phyloP scores from a whole-genome alignment of 2,797 vertebrate species.

The Phoeniculus purpureus region DNA sequence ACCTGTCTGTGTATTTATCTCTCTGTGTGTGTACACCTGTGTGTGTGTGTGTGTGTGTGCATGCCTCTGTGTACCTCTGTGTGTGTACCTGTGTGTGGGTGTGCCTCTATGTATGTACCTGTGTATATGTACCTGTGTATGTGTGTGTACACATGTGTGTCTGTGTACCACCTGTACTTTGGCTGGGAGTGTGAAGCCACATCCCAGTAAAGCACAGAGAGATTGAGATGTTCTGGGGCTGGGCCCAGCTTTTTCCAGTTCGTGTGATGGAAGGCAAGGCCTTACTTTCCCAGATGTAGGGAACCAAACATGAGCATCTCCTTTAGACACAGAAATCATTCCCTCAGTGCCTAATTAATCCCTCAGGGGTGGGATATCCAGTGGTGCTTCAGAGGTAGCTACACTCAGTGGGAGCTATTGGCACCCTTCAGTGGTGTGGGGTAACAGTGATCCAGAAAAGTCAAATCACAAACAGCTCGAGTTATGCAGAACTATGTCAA shows the following conservation, averaged over 20 bases:
- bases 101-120: too few species aligned
- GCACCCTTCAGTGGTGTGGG: slow-evolving; percentile 8
- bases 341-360: not conserved
- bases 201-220: too few species aligned
- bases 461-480: not conserved
- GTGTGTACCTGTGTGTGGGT: rapidly evolving
- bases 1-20: too few species aligned
- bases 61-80: too few species aligned
- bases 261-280: not conserved
- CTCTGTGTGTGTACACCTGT: too few species aligned
- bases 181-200: not conserved
- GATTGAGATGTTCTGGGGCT: not conserved
- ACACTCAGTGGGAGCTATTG: not conserved
- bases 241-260: not conserved
- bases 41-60: rapidly evolving
- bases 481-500: not conserved
- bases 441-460: slow-evolving; percentile 27
- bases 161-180: too few species aligned
- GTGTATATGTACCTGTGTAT: too few species aligned
- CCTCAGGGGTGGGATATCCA: not conserved
- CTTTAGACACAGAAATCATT: not conserved
- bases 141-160: too few species aligned
- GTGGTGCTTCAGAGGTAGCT: not conserved
- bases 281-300: not conserved
- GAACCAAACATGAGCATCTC: not conserved